Conservation (phyloP, 2,888 invertebrate genomes). For the Rotaria macrura region DNA sequence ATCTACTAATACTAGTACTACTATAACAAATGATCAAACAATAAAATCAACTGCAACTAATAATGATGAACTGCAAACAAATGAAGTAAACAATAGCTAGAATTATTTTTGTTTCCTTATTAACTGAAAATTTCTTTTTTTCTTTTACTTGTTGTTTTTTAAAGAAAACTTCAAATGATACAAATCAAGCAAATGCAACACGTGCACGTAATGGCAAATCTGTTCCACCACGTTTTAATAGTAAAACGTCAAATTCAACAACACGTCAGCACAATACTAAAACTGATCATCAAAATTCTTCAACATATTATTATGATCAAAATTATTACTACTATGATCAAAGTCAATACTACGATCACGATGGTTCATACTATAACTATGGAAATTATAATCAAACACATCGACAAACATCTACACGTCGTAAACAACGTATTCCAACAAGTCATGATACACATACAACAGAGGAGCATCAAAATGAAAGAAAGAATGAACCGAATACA, state of each 20-base stretch:
- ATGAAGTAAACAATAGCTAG: background rate
- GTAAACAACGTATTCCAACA: background rate
- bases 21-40: background rate
- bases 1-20: background rate
- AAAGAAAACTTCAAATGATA: conserved; percentile 3
- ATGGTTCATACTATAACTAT: background rate
- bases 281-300: background rate
- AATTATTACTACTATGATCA: conserved; percentile 5
- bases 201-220: background rate
- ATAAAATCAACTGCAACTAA: background rate
- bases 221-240: background rate
- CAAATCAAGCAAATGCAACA: background rate
- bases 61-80: background rate
- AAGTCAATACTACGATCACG: background rate
- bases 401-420: background rate
- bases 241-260: background rate
- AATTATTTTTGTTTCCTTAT: background rate
- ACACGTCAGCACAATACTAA: background rate
- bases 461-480: background rate
- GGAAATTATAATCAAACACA: background rate
- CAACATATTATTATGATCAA: conserved; percentile 15
- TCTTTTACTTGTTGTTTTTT: background rate
- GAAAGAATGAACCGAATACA: background rate
- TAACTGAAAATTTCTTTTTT: background rate
- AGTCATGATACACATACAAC: no score